Evolutionary conservation across 2,113 vertebrate genomes (phyloP), one percentile per base, ranked within the genome.

Genomic region (Tragelaphus strepsiceros): DNA sequence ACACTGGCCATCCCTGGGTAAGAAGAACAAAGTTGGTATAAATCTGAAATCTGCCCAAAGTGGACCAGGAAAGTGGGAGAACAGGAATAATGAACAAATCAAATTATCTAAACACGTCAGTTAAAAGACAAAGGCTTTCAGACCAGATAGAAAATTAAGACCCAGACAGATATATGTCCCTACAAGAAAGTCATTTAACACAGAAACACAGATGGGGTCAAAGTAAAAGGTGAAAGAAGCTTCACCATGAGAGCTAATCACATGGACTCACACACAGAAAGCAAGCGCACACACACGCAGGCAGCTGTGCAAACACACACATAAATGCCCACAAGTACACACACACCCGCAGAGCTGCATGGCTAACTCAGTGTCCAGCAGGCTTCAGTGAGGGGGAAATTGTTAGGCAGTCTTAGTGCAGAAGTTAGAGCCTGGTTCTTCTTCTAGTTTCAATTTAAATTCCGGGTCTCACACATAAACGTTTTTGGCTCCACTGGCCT

Each of bases 241-340:
- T 22, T 8, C 2, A 11, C 83, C 8, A 3, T 13, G 46, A 54
- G 61, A 53, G 90, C 10, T 1, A 14, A 30, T 22, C 43, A 5
- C 49, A 17, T 2, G 78, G 22, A 7, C 4, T 21, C 30, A 7
- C 49, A 32, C 4, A 13, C 32, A 26, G 35, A 12, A 2, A 21
- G 35, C 22, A 7, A 1, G 39, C 4, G 39, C 71, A 7, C 0
- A 0, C 22, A 4, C 22, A 2, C 3, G n/a, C n/a, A 3, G 19
- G 19, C 39, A 77, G 22, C 26, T 0, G 2, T 0, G n/a, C 35
- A 13, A 3, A 19, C 35, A 35, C 64, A n/a, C 30, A 11, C 67
- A 22, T 0, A 5, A 11, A 3, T 1, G 35, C 35, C n/a, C 67
- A 13, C n/a, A 12, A 3, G 67, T 1, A n/a, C 64, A 35, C 71